These are phyloP conservation scores for Periophthalmodon schlosseri DNA, from an alignment of 2,113 vertebrate genomes.

Conservation along the genomic window DNA sequence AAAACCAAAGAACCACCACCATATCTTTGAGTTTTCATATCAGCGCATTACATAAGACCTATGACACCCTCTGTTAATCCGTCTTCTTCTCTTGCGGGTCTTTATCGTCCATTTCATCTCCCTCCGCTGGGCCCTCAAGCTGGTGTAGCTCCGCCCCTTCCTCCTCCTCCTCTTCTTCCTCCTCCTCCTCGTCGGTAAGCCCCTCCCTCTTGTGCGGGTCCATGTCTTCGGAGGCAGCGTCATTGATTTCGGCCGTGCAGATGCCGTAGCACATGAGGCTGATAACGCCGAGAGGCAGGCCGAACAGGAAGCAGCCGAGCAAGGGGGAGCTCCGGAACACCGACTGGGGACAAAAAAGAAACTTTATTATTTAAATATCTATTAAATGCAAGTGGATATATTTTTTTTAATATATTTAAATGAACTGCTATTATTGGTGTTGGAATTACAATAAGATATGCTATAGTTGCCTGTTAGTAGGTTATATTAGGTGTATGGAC, in stretches of 20 bases:
- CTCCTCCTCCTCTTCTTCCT: slow-evolving; percentile 77
- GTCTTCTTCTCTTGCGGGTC: slow-evolving; percentile 74
- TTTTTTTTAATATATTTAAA: no score
- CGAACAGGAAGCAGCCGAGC: slow-evolving; percentile 97
- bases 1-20: slow-evolving; percentile 59
- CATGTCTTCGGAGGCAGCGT: slow-evolving; percentile 77
- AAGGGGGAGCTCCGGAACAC: slow-evolving; percentile 95
- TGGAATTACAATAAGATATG: no score
- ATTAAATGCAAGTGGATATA: neutral
- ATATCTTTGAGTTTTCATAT: slow-evolving; percentile 68
- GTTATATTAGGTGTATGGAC: no score
- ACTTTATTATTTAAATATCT: neutral
- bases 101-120: slow-evolving; percentile 71
- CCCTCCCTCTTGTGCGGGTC: slow-evolving; percentile 81
- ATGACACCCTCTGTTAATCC: slow-evolving; percentile 74
- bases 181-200: slow-evolving; percentile 82
- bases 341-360: slow-evolving; percentile 77
- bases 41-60: slow-evolving; percentile 51
- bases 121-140: slow-evolving; percentile 59
- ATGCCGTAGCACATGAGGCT: slow-evolving; percentile 99
- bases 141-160: slow-evolving; percentile 69
- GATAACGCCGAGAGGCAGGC: slow-evolving; percentile 94
- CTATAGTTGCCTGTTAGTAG: neutral
- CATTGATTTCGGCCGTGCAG: slow-evolving; percentile 91
- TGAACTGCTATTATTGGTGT: no score